phyloP scores from a whole-genome alignment of 2,888 invertebrate species.

The Cyrtodaria siliqua region DNA sequence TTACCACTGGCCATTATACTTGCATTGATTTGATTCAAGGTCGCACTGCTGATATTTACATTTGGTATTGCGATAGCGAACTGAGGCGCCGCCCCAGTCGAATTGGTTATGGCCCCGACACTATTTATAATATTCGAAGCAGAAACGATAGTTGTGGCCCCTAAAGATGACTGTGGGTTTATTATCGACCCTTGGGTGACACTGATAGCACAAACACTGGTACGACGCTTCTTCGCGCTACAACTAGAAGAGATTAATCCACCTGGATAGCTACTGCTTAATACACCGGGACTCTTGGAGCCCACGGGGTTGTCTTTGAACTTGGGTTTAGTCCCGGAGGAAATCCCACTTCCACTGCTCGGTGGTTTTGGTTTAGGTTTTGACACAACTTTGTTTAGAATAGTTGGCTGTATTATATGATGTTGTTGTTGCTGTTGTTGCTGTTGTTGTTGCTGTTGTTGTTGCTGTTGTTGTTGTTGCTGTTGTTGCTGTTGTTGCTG shows the following conservation, averaged over 20 bases:
- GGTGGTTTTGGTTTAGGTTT: conserved; percentile 74
- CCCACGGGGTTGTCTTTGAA: conserved; percentile 62
- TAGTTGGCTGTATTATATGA: conserved; percentile 37
- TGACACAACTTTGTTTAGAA: conserved; percentile 61
- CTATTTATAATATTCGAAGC: conserved; percentile 62
- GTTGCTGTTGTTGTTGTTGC: conserved; percentile 7
- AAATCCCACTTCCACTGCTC: conserved; percentile 12
- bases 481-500: no score
- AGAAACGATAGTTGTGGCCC: conserved; percentile 53
- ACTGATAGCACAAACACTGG: conserved; percentile 71
- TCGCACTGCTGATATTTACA: conserved; percentile 70
- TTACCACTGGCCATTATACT: conserved; percentile 63
- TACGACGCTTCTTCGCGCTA: conserved; percentile 71
- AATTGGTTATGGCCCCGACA: conserved; percentile 63
- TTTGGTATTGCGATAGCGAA: conserved; percentile 74
- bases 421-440: no score
- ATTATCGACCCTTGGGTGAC: conserved; percentile 49
- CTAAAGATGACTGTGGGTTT: conserved; percentile 35
- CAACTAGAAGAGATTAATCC: conserved; percentile 33
- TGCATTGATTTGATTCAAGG: conserved; percentile 71
- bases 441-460: no score
- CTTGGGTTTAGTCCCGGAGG: conserved; percentile 63
- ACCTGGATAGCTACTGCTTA: conserved; percentile 21
- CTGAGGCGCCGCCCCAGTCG: conserved; percentile 61
- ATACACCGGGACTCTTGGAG: conserved; percentile 50